Base-by-base conservation (phyloP, 64 coral and sea anemone genomes). In the Montipora sp. region DNA sequence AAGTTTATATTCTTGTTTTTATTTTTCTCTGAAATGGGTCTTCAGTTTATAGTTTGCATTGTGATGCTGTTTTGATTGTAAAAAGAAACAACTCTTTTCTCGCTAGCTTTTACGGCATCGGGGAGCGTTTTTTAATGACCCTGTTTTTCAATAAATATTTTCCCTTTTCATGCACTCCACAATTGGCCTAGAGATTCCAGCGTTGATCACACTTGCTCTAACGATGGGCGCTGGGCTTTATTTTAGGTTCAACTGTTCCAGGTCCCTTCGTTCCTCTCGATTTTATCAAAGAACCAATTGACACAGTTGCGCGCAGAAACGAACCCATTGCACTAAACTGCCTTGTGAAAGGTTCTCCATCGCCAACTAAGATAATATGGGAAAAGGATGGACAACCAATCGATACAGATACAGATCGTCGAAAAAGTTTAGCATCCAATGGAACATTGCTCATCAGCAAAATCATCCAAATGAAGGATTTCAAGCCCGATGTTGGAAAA, bases 281-380 rank as follows among this genome's bases (percentile, higher is more conserved):
- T 1, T 93, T 93, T 65, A 57, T 78, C 21, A n/a, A 73, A 48
- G 91, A 93, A 45, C 91, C 91, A 6, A 36, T 7, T 1, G 21
- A 84, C 51, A 73, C 73, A 53, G 68, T 93, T 72, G 91, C 76
- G 72, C 60, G 21, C 8, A 93, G 61, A 81, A 93, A 88, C 13
- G 78, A 78, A 47, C 19, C 80, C 7, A 75, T 93, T 4, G 49
- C 50, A 12, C 13, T 93, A 12, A 87, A 93, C 21, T 93, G 91
- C 44, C 13, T 49, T 57, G 84, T 78, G 13, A 9, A 27, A 8
- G 91, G 90, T 20, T 84, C 55, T 48, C 59, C 90, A 6, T 19
- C 82, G 21, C 44, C 68, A 9, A 75, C 83, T 57, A 80, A 24
- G 10, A 50, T 88, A 47, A 44, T 58, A n/a, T 93, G 91, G 91